Evolutionary conservation across 2,113 vertebrate species (phyloP), one percentile per base, ranked within the genome.

Genomic region (Damaliscus lunatus): DNA sequence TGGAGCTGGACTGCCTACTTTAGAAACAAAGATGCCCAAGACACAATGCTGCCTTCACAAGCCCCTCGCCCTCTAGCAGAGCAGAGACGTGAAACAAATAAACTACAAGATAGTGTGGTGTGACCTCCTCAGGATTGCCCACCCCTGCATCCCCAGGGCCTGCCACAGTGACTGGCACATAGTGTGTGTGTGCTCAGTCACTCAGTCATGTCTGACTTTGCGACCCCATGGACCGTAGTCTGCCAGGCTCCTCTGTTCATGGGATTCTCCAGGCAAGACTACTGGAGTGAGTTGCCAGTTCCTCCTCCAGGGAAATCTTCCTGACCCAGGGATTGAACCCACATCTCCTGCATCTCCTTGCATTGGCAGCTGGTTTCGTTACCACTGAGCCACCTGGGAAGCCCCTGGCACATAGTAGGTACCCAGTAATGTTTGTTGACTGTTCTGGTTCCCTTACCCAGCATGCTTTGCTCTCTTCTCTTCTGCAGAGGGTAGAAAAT

Each of bases 41-140:
- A 55, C 16, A 6, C 29, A 77, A 0, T 25, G 80, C 59, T 40
- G 55, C 50, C 50, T 81, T 85, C 46, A 0, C 1, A 6, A 46
- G n/a, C 52, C 21, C 9, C 21, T 43, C n/a, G 2, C 40, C 59
- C n/a, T 55, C 33, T 29, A n/a, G 62, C 71, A 84, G 25, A 59
- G 7, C 55, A 57, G 27, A 82, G 52, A 64, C 2, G 4, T 40
- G 31, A 53, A 80, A 59, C 25, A 4, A 81, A 19, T n/a, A 46
- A 74, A 40, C 23, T 12, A 7, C 1, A 2, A 46, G 33, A 16
- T 0, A 17, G 40, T 9, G 0, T 17, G 21, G 6, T 8, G 6
- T 25, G 50, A 14, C 57, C 59, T 33, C 67, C 62, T n/a, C 40
- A 10, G 40, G 59, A 12, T 8, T 11, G 5, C 25, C 48, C 6